A percentile compares a stretch with the other conserved stretches of the same genome.
phyloP scores from a whole-genome alignment of 35 echinoderm and acorn worm species.

The Apostichopus parvimensis region DNA sequence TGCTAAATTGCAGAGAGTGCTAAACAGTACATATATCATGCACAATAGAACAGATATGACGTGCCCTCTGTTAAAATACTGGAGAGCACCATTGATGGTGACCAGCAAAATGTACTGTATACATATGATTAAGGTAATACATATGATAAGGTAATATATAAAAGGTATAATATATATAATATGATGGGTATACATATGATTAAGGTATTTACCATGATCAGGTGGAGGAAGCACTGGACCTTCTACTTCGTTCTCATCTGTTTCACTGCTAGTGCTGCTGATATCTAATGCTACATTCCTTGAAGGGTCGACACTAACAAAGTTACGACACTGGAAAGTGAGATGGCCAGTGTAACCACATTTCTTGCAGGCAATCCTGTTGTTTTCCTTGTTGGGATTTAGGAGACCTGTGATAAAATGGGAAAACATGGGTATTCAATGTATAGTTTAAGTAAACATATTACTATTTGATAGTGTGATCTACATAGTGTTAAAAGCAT shows the following conservation, averaged over 20 bases:
- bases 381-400: constrained; percentile 91
- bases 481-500: too few relatives aligned
- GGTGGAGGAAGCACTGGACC: constrained; percentile 68
- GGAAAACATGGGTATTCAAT: background rate
- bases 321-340: constrained; percentile 97
- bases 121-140: background rate
- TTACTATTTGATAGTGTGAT: background rate
- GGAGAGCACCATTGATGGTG: background rate
- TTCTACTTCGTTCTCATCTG: constrained; percentile 55
- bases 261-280: constrained; percentile 93
- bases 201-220: background rate
- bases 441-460: background rate
- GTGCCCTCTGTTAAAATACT: too few relatives aligned
- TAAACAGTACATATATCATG: too few relatives aligned
- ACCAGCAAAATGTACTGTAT: background rate
- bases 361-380: constrained; percentile 83
- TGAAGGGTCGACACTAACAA: constrained; percentile 81
- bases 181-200: background rate
- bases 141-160: too few relatives aligned
- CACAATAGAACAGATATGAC: too few relatives aligned
- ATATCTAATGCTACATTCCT: constrained; percentile 90
- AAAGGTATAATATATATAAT: too few relatives aligned
- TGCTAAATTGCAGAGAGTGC: too few relatives aligned
- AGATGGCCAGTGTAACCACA: constrained; percentile 95
- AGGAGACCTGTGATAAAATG: constrained; percentile 38